A percentile compares a stretch with the other conserved stretches of the same genome.
Evolutionary conservation across 2,113 vertebrate species (phyloP).

Genomic region (Indicator indicator): DNA sequence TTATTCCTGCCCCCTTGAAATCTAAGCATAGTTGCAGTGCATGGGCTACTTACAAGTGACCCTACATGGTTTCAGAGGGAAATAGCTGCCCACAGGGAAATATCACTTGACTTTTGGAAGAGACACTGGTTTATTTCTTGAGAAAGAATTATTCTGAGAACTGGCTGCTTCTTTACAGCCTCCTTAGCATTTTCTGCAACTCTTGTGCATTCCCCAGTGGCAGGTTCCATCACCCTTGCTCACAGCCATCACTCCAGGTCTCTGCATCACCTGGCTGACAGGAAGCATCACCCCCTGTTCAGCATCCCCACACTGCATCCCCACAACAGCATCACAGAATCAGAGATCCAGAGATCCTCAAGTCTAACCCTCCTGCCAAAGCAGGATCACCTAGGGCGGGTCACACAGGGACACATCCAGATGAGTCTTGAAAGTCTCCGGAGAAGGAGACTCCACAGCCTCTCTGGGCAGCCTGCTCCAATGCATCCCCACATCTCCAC

Average conservation of each 20-base stretch:
- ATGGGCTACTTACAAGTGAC: fast-evolving
- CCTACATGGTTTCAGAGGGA: neutral
- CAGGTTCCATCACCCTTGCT: neutral
- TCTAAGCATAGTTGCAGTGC: neutral
- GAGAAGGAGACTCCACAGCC: too few relatives aligned
- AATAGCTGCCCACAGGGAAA: neutral
- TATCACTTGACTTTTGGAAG: neutral
- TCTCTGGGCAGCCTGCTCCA: too few relatives aligned
- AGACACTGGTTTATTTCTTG: neutral
- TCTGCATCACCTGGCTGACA: neutral
- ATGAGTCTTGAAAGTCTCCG: too few relatives aligned
- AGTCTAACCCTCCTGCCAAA: too few relatives aligned
- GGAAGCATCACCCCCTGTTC: fast-evolving
- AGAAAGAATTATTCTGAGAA: neutral
- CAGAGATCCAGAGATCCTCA: too few relatives aligned
- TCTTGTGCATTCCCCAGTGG: neutral
- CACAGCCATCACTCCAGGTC: neutral
- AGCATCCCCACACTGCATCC: neutral
- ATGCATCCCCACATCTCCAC: too few relatives aligned
- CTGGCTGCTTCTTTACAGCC: neutral
- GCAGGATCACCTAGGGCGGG: too few relatives aligned
- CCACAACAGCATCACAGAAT: too few relatives aligned
- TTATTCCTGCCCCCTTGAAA: neutral
- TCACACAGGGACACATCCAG: too few relatives aligned
- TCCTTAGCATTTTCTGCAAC: neutral